A percentile compares a stretch with the other conserved stretches of the same genome.
Conservation (phyloP, 2,888 invertebrate species). For the Deroplatys truncata region DNA sequence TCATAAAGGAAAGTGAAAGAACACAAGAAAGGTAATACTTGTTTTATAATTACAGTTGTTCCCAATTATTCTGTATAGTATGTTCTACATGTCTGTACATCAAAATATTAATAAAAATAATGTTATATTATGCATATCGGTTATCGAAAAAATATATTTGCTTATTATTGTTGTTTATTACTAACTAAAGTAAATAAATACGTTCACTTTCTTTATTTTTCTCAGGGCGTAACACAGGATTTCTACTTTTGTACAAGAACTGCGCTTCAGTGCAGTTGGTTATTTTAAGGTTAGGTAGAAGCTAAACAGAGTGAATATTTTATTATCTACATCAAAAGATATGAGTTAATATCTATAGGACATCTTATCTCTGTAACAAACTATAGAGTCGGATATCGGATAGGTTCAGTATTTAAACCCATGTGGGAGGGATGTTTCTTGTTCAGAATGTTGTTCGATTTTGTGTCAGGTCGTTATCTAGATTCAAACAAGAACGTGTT, state of each 20-base stretch:
- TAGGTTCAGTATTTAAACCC: neutral
- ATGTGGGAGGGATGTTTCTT: neutral
- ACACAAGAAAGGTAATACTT: neutral
- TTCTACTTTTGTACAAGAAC: neutral
- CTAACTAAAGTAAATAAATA: neutral
- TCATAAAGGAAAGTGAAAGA: neutral
- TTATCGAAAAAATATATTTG: neutral
- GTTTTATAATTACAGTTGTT: neutral
- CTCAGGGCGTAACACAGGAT: neutral
- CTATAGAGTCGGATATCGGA: neutral
- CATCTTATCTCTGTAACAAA: neutral
- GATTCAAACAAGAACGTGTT: neutral
- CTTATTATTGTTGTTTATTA: neutral
- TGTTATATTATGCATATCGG: neutral
- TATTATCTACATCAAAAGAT: neutral
- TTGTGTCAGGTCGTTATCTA: constrained; percentile 31
- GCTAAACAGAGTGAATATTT: neutral
- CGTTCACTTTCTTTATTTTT: neutral
- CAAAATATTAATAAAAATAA: neutral
- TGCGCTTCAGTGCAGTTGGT: neutral
- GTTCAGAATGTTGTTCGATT: neutral
- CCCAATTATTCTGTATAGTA: neutral
- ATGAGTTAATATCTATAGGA: neutral
- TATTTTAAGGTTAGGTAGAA: neutral
- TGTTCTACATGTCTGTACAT: neutral